Evolutionary conservation across 2,797 vertebrate genomes (phyloP).

Genomic region (Fratercula arctica): DNA sequence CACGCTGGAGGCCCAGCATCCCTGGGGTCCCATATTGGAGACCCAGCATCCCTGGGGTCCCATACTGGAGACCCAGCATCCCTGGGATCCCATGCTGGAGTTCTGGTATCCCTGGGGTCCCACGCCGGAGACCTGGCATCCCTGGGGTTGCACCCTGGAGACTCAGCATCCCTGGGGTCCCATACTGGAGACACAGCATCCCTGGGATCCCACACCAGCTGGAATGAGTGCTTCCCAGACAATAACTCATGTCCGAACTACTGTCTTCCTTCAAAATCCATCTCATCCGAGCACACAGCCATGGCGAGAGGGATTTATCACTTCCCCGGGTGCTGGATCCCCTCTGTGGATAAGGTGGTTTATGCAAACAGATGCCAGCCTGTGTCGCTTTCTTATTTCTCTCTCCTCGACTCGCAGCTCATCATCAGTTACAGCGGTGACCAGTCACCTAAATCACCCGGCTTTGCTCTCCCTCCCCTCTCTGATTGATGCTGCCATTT

Average conservation of each 20-base stretch:
- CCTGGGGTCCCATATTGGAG: too few species aligned
- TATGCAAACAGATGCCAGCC: constrained; percentile 15
- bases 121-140: neutral
- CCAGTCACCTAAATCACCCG: constrained; percentile 34
- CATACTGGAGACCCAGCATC: too few species aligned
- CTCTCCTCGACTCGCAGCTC: neutral
- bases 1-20: too few species aligned
- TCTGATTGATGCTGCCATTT: neutral
- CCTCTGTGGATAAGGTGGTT: neutral
- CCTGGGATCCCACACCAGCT: neutral
- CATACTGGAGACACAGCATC: rapidly evolving
- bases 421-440: constrained; percentile 22
- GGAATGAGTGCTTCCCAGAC: neutral
- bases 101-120: neutral
- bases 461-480: neutral
- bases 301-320: constrained; percentile 6
- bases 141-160: neutral
- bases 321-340: neutral
- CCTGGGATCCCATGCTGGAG: rapidly evolving
- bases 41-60: too few species aligned
- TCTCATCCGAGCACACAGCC: neutral
- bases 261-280: neutral
- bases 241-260: rapidly evolving
- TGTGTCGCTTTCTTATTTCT: constrained; percentile 5
- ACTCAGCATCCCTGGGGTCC: neutral